phyloP scores from a whole-genome alignment of 2,797 vertebrate species.

The Petrocephalus schoutedeni region DNA sequence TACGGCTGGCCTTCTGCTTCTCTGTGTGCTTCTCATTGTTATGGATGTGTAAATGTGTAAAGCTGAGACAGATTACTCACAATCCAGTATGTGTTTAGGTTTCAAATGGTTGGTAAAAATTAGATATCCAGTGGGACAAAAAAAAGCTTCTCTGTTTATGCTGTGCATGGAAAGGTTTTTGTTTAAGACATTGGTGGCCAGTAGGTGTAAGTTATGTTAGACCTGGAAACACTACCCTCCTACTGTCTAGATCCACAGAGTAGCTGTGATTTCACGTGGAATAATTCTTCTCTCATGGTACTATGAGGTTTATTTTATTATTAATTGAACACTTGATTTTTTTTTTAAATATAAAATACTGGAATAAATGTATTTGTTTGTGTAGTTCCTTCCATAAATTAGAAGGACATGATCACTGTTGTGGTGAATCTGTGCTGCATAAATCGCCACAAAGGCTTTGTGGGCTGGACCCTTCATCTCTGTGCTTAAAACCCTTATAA shows the following conservation, averaged over 20 bases:
- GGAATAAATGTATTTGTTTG: not conserved
- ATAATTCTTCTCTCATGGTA: conserved; percentile 26
- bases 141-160: not conserved
- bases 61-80: conserved; percentile 23
- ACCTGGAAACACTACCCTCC: not conserved
- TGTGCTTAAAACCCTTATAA: not conserved
- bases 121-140: not conserved
- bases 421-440: not conserved
- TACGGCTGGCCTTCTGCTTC: not conserved
- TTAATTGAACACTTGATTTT: conserved; percentile 30
- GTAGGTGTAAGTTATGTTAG: not conserved
- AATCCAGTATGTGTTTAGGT: conserved; percentile 32
- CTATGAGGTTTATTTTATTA: conserved; percentile 40
- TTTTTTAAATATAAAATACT: conserved; percentile 12
- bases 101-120: not conserved
- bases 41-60: not conserved
- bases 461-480: not conserved
- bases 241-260: not conserved
- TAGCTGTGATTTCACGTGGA: not conserved
- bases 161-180: not conserved
- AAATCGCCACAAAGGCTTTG: not conserved
- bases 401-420: not conserved
- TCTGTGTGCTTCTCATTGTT: not conserved
- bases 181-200: not conserved
- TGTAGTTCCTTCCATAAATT: not conserved